Percentiles rank a stretch among this genome's conserved stretches.
Evolutionary conservation across 2,797 vertebrate species (phyloP).

Genomic region (Neostethus bicornis): DNA sequence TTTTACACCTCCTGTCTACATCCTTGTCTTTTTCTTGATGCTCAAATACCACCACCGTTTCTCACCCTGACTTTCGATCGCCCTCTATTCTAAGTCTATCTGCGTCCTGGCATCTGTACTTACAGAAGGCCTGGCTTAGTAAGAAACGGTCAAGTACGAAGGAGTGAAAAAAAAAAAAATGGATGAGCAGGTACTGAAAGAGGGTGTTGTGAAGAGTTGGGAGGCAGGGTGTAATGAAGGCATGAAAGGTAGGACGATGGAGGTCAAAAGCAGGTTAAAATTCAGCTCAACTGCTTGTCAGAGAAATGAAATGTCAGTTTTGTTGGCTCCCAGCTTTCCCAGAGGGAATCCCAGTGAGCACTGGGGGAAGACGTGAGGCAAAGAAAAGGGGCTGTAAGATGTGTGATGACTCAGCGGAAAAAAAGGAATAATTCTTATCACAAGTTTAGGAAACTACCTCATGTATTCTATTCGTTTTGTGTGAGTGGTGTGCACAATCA

Average conservation of each 20-base stretch:
- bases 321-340: constrained; percentile 44
- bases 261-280: constrained; percentile 64
- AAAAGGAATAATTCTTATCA: constrained; percentile 38
- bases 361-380: constrained; percentile 9
- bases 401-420: constrained; percentile 64
- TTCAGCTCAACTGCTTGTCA: constrained; percentile 53
- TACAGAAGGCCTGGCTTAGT: constrained; percentile 16
- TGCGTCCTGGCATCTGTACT: constrained; percentile 47
- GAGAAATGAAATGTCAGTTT: constrained; percentile 54
- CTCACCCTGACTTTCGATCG: constrained; percentile 57
- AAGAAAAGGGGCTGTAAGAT: constrained; percentile 21
- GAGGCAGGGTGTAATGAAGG: constrained; percentile 17
- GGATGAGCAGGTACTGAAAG: neutral
- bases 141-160: constrained; percentile 12
- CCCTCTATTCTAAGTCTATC: constrained; percentile 47
- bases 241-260: constrained; percentile 36
- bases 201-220: neutral
- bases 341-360: constrained; percentile 47
- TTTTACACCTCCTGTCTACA: constrained; percentile 44
- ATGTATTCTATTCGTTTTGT: constrained; percentile 30
- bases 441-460: constrained; percentile 42
- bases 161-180: constrained; percentile 8
- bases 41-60: constrained; percentile 35
- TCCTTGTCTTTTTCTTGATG: constrained; percentile 21
- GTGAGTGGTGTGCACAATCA: constrained; percentile 61